A percentile compares a stretch with the other conserved stretches of the same genome.
Conservation (phyloP, 2,797 vertebrate genomes). For the Falco naumanni region DNA sequence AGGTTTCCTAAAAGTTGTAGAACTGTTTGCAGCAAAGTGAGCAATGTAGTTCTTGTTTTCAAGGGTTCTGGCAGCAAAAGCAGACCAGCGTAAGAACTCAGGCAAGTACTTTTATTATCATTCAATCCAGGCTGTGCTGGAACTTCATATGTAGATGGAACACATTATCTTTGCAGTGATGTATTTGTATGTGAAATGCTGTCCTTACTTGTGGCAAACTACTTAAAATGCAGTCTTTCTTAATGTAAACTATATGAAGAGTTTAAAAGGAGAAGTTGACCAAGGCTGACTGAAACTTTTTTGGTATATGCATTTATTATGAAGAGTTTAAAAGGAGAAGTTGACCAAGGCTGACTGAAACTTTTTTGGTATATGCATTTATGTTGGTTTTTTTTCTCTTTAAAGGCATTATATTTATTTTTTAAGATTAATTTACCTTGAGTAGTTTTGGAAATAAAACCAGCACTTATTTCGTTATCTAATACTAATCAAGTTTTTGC, state of each 20-base stretch:
- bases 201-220: background rate
- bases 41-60: background rate
- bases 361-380: background rate
- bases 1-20: background rate
- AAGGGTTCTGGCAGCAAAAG: background rate
- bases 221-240: background rate
- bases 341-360: background rate
- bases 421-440: background rate
- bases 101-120: background rate
- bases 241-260: background rate
- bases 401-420: background rate
- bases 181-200: background rate
- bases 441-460: background rate
- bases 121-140: background rate
- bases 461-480: background rate
- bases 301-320: background rate
- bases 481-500: background rate
- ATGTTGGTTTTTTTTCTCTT: accelerated
- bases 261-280: background rate
- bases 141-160: background rate
- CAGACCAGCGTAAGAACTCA: background rate
- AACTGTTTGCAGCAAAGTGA: background rate
- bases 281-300: background rate
- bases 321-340: background rate
- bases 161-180: background rate